These are phyloP conservation scores for Oligia strigilis DNA, from an alignment of 2,888 invertebrate species.

Conservation along the genomic window DNA sequence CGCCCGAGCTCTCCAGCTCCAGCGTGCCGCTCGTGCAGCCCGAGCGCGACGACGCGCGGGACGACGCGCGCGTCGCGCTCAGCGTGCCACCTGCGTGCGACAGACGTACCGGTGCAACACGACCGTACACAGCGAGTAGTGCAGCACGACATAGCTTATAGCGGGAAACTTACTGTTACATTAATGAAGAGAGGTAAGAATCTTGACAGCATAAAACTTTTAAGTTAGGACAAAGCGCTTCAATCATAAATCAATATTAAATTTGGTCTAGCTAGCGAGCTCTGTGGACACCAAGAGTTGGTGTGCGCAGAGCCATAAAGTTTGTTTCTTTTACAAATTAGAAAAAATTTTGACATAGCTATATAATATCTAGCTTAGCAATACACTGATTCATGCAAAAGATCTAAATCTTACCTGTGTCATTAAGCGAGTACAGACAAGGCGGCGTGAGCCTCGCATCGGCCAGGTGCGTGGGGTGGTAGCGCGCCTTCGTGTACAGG, in stretches of 20 bases:
- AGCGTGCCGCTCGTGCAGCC: conserved; percentile 86
- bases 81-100: conserved; percentile 89
- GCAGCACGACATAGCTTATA: conserved; percentile 17
- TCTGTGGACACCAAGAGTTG: neutral
- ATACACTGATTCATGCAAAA: neutral
- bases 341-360: neutral
- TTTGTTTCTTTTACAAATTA: neutral
- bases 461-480: conserved; percentile 94
- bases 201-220: neutral
- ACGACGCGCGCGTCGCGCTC: conserved; percentile 87
- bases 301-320: neutral
- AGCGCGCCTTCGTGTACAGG: conserved; percentile 93
- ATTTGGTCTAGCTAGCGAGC: neutral
- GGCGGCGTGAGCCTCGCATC: conserved; percentile 96
- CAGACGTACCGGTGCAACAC: conserved; percentile 20
- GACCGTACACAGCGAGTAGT: conserved; percentile 3
- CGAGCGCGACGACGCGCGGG: conserved; percentile 88
- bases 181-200: neutral
- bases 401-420: conserved; percentile 92
- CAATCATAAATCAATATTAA: neutral
- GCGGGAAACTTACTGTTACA: neutral
- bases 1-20: conserved; percentile 79
- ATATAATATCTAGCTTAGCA: neutral
- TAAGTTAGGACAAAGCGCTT: neutral
- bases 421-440: conserved; percentile 95